phyloP scores from a whole-genome alignment of 2,797 vertebrate species.

The Melanotaenia pygmaea region DNA sequence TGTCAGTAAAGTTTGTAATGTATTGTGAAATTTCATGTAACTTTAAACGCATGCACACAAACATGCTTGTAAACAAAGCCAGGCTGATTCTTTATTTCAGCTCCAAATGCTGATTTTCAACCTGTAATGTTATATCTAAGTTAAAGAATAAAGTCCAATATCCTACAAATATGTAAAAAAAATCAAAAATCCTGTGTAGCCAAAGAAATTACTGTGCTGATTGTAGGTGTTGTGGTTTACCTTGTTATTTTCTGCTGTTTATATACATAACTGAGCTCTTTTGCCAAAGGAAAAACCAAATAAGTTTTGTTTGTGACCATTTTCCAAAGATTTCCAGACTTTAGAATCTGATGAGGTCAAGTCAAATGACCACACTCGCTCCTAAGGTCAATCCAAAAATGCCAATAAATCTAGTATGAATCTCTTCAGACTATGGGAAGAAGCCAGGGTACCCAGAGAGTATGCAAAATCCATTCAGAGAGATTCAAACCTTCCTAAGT shows the following conservation, averaged over 20 bases:
- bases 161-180: background rate
- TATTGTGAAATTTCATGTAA: conserved; percentile 31
- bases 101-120: background rate
- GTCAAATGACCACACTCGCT: too few species aligned
- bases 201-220: background rate
- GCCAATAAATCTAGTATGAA: too few species aligned
- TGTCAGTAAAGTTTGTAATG: conserved; percentile 58
- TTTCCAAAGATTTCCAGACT: too few species aligned
- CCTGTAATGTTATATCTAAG: background rate
- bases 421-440: too few species aligned
- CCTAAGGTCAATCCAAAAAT: too few species aligned
- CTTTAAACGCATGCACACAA: conserved; percentile 1
- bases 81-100: background rate
- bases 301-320: too few species aligned
- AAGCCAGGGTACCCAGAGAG: too few species aligned
- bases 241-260: background rate
- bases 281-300: too few species aligned
- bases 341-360: too few species aligned
- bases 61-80: background rate
- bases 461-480: too few species aligned
- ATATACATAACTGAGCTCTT: background rate
- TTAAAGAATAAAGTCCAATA: background rate
- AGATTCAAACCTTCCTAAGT: too few species aligned
- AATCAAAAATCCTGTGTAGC: background rate
- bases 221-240: background rate